Evolutionary conservation across 1,140 invertebrate species (phyloP), one percentile per base, ranked within the genome.

Genomic region (Drosophila varians): DNA sequence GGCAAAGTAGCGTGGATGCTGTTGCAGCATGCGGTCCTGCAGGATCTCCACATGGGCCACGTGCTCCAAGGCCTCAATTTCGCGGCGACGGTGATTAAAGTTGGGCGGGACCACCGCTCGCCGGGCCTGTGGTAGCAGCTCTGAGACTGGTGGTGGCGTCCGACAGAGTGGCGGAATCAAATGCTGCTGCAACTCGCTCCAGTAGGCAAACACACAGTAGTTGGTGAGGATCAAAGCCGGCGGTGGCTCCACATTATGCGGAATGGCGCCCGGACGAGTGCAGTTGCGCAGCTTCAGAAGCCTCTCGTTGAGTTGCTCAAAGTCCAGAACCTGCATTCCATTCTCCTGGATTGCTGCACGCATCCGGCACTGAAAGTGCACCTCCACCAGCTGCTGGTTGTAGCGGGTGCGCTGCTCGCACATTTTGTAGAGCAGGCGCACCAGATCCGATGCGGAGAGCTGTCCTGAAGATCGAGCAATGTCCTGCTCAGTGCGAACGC

Each of bases 381-480:
- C 18, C 11, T 73, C 16, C 3, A 25, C 7, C 4, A 66, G 25
- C 8, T 52, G 54, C 0, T 25, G 0, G 6, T 65, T 52, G 18
- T 36, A 76, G 3, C n/a, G 34, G 0, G 11, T 14, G 3, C 46
- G 28, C 38, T 66, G 58, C 2, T 93, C 92, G 53, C 94, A 93
- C 12, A 95, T 93, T 4, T 93, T 93, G 12, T 92, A 92, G 0
- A 95, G 90, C 0, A 94, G 93, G 58, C 95, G 94, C 57, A 95
- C 94, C 28, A 96, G 76, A 40, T 94, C 60, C 2, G 93, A 92
- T 68, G 94, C 95, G 73, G 95, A 94, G 69, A 95, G 94, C 5
- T 94, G 92, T 1, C 92, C 91, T 1, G 2, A 3, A 19, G 14
- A 4, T 77, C 94, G 94, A 36, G 95, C 90, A 16, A 94, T 91